Evolutionary conservation across 2,113 vertebrate genomes (phyloP), one percentile per base, ranked within the genome.

Genomic region (Ptychochromis oligacanthus): DNA sequence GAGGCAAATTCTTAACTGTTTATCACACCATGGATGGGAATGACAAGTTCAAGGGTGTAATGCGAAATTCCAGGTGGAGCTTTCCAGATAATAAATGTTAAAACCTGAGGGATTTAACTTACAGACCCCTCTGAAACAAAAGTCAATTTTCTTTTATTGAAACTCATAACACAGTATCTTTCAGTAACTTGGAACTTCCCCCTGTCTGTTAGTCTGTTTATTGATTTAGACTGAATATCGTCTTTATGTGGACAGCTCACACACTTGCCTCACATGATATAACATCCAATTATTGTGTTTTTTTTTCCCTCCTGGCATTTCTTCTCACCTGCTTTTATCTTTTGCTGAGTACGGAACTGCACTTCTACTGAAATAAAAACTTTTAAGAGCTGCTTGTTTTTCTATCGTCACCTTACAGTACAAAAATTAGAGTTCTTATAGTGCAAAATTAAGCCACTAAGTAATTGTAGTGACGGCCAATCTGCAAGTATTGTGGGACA

Each of bases 1-100:
- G 78, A 95, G 94, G 94, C 93, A 95, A 95, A 95, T 95, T 85
- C 87, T 67, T 79, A 91, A 93, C 92, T 52, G 92, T 89, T 93
- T 87, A 93, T 93, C 88, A 91, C 38, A 17, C 49, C 38, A 64
- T 6, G 75, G 49, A 79, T 40, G 46, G 28, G 31, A 10, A 78
- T 83, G 81, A 88, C 74, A 82, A 52, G 78, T 83, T 92, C 77
- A 87, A 26, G 18, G 15, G 7, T 65, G 72, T 58, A 81, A 34
- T 10, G 52, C 43, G n/a, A 6, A 8, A 20, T 14, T 86, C 15
- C 61, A 92, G 88, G 86, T 92, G 82, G 54, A 88, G 70, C 61
- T 57, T 34, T 77, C n/a, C 56, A 75, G 87, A 84, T 90, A 94
- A 91, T 46, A 87, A 91, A 75, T 54, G 10, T 38, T 83, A 90